phyloP scores from a whole-genome alignment of 2,113 vertebrate genomes.

The Archocentrus centrarchus region DNA sequence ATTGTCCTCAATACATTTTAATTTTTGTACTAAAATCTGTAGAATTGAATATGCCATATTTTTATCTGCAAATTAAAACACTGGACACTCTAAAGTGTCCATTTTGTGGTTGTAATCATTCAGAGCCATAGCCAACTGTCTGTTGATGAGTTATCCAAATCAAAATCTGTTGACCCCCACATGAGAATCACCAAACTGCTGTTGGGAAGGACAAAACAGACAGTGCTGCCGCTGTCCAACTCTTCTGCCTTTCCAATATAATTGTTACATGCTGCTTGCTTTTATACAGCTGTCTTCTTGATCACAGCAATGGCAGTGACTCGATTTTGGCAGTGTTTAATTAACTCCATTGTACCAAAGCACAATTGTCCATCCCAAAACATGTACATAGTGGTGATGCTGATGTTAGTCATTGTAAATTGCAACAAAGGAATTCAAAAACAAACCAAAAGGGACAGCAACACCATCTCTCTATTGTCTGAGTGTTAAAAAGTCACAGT shows the following conservation, averaged over 20 bases:
- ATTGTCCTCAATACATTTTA: background rate
- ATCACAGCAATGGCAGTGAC: background rate
- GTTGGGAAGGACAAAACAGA: constrained; percentile 8
- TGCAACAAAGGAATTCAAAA: background rate
- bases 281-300: background rate
- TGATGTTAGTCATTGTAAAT: background rate
- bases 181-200: constrained; percentile 23
- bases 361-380: background rate
- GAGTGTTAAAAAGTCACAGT: background rate
- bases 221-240: background rate
- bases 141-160: constrained; percentile 25
- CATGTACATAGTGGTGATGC: background rate
- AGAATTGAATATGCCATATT: background rate
- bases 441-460: background rate
- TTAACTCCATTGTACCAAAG: background rate
- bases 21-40: background rate
- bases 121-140: constrained; percentile 20
- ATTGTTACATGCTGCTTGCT: background rate
- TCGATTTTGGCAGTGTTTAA: background rate
- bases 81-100: background rate
- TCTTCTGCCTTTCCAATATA: background rate
- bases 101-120: constrained; percentile 26
- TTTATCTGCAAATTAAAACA: background rate
- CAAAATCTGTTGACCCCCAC: constrained; percentile 12
- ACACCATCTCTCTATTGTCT: background rate